Percentiles rank a stretch among this genome's conserved stretches.
Evolutionary conservation across 2,113 vertebrate genomes (phyloP).

Genomic region (Bostrychus sinensis): DNA sequence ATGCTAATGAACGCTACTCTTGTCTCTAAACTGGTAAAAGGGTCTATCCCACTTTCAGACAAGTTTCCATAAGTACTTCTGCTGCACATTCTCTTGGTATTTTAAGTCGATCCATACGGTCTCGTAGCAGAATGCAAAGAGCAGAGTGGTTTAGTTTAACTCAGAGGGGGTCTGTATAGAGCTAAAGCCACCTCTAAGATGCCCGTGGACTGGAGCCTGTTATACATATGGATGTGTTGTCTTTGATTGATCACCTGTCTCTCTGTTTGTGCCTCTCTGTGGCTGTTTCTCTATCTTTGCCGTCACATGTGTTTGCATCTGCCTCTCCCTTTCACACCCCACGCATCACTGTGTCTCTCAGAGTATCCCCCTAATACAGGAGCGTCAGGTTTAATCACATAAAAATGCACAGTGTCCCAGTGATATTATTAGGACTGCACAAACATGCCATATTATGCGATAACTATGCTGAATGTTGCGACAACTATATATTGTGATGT

Average conservation of each 20-base stretch:
- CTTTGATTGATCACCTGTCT: conserved; percentile 52
- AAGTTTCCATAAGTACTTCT: too few species aligned
- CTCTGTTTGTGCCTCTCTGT: conserved; percentile 22
- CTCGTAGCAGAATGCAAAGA: conserved; percentile 13
- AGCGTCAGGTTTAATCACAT: not conserved
- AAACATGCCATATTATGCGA: too few species aligned
- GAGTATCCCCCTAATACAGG: not conserved
- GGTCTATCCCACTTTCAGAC: too few species aligned
- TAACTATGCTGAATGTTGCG: too few species aligned
- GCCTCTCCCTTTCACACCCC: not conserved
- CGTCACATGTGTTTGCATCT: conserved; percentile 18
- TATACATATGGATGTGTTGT: conserved; percentile 32
- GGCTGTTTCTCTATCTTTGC: conserved; percentile 21
- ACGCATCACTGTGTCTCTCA: conserved; percentile 13
- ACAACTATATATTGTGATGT: too few species aligned
- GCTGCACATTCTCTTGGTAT: not conserved
- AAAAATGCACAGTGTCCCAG: not conserved
- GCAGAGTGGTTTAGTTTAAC: not conserved
- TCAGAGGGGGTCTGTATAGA: not conserved
- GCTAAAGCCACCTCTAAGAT: not conserved
- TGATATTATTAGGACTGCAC: too few species aligned
- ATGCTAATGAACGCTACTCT: too few species aligned
- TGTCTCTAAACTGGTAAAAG: too few species aligned
- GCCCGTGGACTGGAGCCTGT: conserved; percentile 9
- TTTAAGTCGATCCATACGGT: conserved; percentile 7